A percentile compares a stretch with the other conserved stretches of the same genome.
Conservation (phyloP, 2,888 invertebrate genomes). For the Metallyticus violacea region DNA sequence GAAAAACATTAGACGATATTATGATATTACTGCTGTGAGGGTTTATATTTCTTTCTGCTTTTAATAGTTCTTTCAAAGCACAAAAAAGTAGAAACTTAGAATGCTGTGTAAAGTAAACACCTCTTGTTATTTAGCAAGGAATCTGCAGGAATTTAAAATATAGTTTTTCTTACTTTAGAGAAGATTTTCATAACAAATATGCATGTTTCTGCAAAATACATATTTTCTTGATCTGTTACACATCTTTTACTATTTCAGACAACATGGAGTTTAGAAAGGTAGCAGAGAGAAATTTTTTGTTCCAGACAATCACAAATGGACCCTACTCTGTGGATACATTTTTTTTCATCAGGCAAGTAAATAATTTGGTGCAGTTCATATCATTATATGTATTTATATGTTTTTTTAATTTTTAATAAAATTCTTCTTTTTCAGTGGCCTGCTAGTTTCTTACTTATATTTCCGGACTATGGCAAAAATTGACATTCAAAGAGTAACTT, state of each 20-base stretch:
- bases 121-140: too few relatives aligned
- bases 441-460: conserved; percentile 81
- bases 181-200: neutral
- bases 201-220: neutral
- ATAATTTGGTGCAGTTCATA: neutral
- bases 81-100: too few relatives aligned
- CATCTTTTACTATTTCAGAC: conserved; percentile 42
- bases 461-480: conserved; percentile 73
- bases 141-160: too few relatives aligned
- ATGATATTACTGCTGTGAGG: too few relatives aligned
- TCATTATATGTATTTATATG: neutral
- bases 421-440: conserved; percentile 52
- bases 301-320: conserved; percentile 48
- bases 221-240: neutral
- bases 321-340: conserved; percentile 49
- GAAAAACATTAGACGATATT: too few relatives aligned
- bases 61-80: too few relatives aligned
- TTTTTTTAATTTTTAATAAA: neutral
- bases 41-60: too few relatives aligned
- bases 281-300: conserved; percentile 46
- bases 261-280: conserved; percentile 41
- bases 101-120: too few relatives aligned
- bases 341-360: conserved; percentile 44
- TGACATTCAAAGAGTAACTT: conserved; percentile 37
- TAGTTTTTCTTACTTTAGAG: neutral